phyloP scores from a whole-genome alignment of 2,113 vertebrate species.

The Osmerus mordax region DNA sequence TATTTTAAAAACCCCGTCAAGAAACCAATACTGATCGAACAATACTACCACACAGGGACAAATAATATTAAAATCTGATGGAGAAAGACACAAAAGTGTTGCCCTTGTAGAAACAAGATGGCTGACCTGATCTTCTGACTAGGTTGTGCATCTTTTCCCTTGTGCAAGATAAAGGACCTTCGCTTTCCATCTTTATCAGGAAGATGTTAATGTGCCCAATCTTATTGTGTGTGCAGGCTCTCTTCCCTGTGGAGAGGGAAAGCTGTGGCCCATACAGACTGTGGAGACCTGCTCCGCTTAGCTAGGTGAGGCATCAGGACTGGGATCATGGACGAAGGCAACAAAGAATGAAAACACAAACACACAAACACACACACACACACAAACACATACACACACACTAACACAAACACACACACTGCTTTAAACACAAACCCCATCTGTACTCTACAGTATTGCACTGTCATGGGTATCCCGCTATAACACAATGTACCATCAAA shows the following conservation, averaged over 20 bases:
- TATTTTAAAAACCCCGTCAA: no score
- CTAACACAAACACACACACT: background rate
- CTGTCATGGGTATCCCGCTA: background rate
- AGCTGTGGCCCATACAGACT: conserved; percentile 1
- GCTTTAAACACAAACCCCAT: background rate
- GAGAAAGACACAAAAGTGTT: no score
- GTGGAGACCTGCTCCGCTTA: conserved; percentile 23
- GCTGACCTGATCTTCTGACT: no score
- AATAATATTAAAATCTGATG: no score
- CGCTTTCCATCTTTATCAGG: no score
- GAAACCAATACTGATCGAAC: no score
- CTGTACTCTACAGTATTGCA: background rate
- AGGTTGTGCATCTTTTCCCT: no score
- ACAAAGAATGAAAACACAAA: conserved; percentile 4
- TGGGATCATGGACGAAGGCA: background rate
- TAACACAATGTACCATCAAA: background rate
- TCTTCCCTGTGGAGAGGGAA: background rate
- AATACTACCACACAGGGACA: no score
- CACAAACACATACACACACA: no score
- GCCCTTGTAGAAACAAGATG: no score
- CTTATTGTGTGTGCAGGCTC: conserved; percentile 1
- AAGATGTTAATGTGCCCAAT: no score
- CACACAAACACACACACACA: background rate
- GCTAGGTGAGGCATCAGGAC: background rate
- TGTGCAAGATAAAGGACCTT: no score